A percentile compares a stretch with the other conserved stretches of the same genome.
These are phyloP conservation scores for Thumatha senex DNA, from an alignment of 2,888 invertebrate species.

Conservation along the genomic window DNA sequence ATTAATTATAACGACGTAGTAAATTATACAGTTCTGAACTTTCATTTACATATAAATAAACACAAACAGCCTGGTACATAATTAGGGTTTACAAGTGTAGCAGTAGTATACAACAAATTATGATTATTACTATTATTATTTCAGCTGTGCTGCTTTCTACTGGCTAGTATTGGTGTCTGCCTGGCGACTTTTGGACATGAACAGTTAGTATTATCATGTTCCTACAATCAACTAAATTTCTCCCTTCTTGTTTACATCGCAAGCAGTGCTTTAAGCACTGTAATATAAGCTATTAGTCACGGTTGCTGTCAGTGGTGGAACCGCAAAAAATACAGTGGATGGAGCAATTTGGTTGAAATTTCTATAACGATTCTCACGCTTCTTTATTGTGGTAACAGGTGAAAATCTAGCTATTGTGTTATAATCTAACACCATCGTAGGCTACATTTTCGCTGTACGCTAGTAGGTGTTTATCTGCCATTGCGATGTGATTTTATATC, in stretches of 20 bases:
- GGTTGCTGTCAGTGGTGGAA: slow-evolving; percentile 39
- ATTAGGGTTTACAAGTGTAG: slow-evolving; percentile 12
- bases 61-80: not conserved
- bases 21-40: slow-evolving; percentile 26
- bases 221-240: slow-evolving; percentile 27
- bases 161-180: slow-evolving; percentile 75
- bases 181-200: slow-evolving; percentile 79
- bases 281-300: slow-evolving; percentile 41
- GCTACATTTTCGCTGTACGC: slow-evolving; percentile 58
- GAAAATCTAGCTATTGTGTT: slow-evolving; percentile 73
- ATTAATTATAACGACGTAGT: slow-evolving; percentile 10
- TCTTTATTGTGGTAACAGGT: slow-evolving; percentile 73
- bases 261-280: slow-evolving; percentile 21
- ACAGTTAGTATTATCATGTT: slow-evolving; percentile 74
- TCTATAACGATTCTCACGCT: slow-evolving; percentile 75
- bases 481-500: slow-evolving; percentile 54
- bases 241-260: slow-evolving; percentile 30
- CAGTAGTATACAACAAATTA: slow-evolving; percentile 14
- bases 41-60: slow-evolving; percentile 40
- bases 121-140: slow-evolving; percentile 53
- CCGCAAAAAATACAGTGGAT: slow-evolving; percentile 64
- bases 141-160: slow-evolving; percentile 75
- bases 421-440: slow-evolving; percentile 51
- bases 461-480: slow-evolving; percentile 54
- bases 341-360: slow-evolving; percentile 68